phyloP scores from a whole-genome alignment of 1,140 invertebrate genomes.

The Dreissena rostriformis region DNA sequence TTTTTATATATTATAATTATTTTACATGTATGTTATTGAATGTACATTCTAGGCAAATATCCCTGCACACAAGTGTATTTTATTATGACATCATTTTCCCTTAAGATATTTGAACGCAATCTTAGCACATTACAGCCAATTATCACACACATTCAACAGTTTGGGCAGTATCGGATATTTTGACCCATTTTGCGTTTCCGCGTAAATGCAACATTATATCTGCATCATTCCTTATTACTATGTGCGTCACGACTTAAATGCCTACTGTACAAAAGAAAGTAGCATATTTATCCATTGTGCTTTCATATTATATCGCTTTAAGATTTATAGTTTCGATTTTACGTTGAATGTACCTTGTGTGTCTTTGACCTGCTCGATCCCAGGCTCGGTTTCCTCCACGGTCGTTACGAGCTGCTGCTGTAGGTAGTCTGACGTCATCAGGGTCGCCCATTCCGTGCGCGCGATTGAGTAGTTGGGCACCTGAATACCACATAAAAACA shows the following conservation, averaged over 20 bases:
- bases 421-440: slow-evolving; percentile 14
- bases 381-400: background rate
- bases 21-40: too few relatives aligned
- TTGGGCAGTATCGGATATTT: too few relatives aligned
- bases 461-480: slow-evolving; percentile 38
- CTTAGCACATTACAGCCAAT: too few relatives aligned
- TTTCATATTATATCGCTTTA: background rate
- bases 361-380: background rate
- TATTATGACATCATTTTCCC: too few relatives aligned
- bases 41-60: too few relatives aligned
- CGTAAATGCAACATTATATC: too few relatives aligned
- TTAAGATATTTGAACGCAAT: too few relatives aligned
- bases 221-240: background rate
- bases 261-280: background rate
- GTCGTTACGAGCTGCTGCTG: background rate
- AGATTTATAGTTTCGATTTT: background rate
- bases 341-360: background rate
- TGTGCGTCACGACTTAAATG: background rate
- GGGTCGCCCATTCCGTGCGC: slow-evolving; percentile 20
- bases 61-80: too few relatives aligned
- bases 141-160: too few relatives aligned
- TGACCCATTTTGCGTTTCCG: too few relatives aligned
- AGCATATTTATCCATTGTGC: background rate
- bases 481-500: too few relatives aligned
- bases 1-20: too few relatives aligned